Percentiles rank a stretch among this genome's conserved stretches.
phyloP scores from a whole-genome alignment of 1,140 invertebrate species.

The Panagrolaimus sp. region DNA sequence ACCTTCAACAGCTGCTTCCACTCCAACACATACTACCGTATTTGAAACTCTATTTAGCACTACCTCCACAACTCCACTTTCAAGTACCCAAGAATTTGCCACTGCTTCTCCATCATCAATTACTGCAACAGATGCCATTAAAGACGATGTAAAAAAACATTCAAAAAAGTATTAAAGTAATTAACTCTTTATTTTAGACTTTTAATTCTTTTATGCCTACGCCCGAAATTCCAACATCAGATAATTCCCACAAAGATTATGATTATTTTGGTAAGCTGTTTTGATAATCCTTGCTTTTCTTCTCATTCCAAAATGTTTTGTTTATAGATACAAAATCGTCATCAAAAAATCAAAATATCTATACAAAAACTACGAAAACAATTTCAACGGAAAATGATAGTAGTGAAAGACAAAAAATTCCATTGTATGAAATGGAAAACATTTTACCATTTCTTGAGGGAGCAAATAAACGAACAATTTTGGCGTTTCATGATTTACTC shows the following conservation, averaged over 20 bases:
- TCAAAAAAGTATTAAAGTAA: not conserved
- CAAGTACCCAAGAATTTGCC: slow-evolving; percentile 13
- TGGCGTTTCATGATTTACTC: slow-evolving; percentile 35
- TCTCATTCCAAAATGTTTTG: not conserved
- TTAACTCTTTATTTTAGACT: not conserved
- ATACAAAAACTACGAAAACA: not conserved
- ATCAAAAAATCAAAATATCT: not conserved
- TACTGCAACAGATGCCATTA: not conserved
- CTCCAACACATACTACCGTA: not conserved
- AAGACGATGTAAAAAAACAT: not conserved
- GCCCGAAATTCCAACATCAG: no score
- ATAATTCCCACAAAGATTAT: no score
- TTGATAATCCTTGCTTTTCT: no score
- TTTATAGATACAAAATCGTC: not conserved
- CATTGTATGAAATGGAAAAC: slow-evolving; percentile 28
- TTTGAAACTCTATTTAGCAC: not conserved
- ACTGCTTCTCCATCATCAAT: slow-evolving; percentile 1
- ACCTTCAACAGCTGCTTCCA: not conserved
- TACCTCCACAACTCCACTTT: not conserved
- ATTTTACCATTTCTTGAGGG: slow-evolving; percentile 39
- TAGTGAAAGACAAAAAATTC: slow-evolving; percentile 17
- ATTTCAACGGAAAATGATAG: slow-evolving; percentile 19
- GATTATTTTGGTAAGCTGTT: no score
- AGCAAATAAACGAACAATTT: slow-evolving; percentile 22
- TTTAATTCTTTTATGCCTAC: no score